Conservation (phyloP, 1,140 invertebrate species). For the Trichomalopsis sarcophagae region DNA sequence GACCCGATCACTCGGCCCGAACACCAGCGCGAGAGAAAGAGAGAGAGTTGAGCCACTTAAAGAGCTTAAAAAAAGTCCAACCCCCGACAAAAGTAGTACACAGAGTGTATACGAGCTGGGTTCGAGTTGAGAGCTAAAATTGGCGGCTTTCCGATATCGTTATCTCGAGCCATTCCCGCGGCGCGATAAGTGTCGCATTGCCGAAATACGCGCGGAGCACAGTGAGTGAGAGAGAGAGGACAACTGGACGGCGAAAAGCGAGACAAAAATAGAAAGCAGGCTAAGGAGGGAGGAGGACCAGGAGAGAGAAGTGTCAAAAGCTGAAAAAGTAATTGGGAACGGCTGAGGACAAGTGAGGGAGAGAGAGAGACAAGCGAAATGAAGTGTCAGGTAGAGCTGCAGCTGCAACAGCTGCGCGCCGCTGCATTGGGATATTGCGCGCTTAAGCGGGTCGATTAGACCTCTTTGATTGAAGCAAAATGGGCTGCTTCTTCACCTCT, state of each 20-base stretch:
- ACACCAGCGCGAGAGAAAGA: too few relatives aligned
- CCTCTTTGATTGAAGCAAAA: slow-evolving; percentile 2
- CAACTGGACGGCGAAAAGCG: slow-evolving; percentile 50
- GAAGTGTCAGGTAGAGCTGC: not conserved
- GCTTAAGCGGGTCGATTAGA: slow-evolving; percentile 4
- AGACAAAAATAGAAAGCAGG: slow-evolving; percentile 47
- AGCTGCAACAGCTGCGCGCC: not conserved
- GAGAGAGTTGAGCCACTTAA: too few relatives aligned
- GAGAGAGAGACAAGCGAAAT: not conserved
- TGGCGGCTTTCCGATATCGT: slow-evolving; percentile 4
- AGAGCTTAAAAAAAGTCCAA: too few relatives aligned
- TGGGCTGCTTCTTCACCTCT: not conserved
- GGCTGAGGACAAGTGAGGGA: not conserved
- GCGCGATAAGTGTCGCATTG: slow-evolving; percentile 16
- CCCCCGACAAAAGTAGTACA: not conserved
- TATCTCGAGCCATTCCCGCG: not conserved
- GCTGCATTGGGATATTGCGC: slow-evolving; percentile 13
- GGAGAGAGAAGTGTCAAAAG: slow-evolving; percentile 10
- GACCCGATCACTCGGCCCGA: too few relatives aligned
- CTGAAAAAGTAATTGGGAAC: slow-evolving; percentile 2
- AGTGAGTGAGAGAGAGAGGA: slow-evolving; percentile 30
- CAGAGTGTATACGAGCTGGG: too few relatives aligned
- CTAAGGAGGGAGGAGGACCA: slow-evolving; percentile 16
- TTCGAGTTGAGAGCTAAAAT: not conserved
- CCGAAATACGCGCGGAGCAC: slow-evolving; percentile 4